Conservation (phyloP, 2,888 invertebrate genomes). For the Leucania comma region DNA sequence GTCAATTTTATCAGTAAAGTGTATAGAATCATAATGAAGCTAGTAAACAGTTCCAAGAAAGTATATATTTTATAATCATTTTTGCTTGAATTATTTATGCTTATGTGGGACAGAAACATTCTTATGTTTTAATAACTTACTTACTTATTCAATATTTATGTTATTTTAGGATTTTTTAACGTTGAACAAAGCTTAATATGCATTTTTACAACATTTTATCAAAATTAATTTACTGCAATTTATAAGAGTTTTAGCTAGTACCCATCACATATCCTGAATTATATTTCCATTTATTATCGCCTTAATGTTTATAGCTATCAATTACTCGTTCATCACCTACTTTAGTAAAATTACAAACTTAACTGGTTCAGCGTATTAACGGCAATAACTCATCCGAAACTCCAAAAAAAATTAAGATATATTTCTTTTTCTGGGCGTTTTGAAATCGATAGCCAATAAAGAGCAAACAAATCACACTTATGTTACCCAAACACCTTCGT, state of each 20-base stretch:
- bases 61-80: slow-evolving; percentile 21
- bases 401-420: slow-evolving; percentile 63
- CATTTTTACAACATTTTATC: not conserved
- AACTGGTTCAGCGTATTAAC: slow-evolving; percentile 34
- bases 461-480: slow-evolving; percentile 85
- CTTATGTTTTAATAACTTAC: not conserved
- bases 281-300: not conserved
- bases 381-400: slow-evolving; percentile 43
- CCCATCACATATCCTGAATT: not conserved
- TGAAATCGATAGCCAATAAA: slow-evolving; percentile 83
- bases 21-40: slow-evolving; percentile 17
- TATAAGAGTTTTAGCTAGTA: too few relatives aligned
- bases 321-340: slow-evolving; percentile 18
- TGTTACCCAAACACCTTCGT: slow-evolving; percentile 86
- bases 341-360: slow-evolving; percentile 12
- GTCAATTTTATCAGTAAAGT: slow-evolving; percentile 29
- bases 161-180: not conserved
- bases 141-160: not conserved
- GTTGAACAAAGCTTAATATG: not conserved
- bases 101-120: slow-evolving; percentile 4
- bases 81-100: slow-evolving; percentile 14
- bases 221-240: not conserved
- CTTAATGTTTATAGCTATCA: slow-evolving; percentile 5
- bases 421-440: slow-evolving; percentile 67
- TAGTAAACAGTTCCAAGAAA: slow-evolving; percentile 33